Evolutionary conservation across 2,113 vertebrate species (phyloP).

Genomic region (Hyperopisus bebe): DNA sequence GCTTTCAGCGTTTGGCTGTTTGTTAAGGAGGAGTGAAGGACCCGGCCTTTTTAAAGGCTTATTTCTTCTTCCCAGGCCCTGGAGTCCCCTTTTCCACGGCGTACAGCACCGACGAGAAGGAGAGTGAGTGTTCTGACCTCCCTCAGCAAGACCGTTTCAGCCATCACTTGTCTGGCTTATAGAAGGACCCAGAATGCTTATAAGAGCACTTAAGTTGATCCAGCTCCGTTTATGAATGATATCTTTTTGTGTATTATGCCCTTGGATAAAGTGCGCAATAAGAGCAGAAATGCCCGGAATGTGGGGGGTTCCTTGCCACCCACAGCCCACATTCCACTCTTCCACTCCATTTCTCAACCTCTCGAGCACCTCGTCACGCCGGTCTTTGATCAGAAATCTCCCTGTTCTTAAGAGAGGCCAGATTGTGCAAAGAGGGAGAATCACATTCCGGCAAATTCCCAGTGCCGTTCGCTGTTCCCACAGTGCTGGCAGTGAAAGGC

Average conservation of each 20-base stretch:
- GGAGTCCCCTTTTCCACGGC: slow-evolving; percentile 76
- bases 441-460: neutral
- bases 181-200: neutral
- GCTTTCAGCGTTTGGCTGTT: neutral
- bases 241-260: neutral
- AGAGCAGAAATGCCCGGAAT: neutral
- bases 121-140: slow-evolving; percentile 67
- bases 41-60: neutral
- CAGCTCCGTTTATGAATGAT: neutral
- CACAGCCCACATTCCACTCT: neutral
- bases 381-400: neutral
- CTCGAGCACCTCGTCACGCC: neutral
- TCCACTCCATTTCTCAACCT: neutral
- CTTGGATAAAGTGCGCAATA: neutral
- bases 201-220: neutral
- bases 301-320: neutral
- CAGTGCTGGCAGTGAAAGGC: neutral
- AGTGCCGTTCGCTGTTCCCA: neutral
- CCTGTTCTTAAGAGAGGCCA: neutral
- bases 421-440: neutral
- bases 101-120: slow-evolving; percentile 67
- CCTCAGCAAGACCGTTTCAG: neutral
- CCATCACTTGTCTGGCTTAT: neutral
- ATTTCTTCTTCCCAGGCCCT: slow-evolving; percentile 59
- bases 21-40: neutral